phyloP scores from a whole-genome alignment of 2,113 vertebrate species.

The Electrona antarctica region DNA sequence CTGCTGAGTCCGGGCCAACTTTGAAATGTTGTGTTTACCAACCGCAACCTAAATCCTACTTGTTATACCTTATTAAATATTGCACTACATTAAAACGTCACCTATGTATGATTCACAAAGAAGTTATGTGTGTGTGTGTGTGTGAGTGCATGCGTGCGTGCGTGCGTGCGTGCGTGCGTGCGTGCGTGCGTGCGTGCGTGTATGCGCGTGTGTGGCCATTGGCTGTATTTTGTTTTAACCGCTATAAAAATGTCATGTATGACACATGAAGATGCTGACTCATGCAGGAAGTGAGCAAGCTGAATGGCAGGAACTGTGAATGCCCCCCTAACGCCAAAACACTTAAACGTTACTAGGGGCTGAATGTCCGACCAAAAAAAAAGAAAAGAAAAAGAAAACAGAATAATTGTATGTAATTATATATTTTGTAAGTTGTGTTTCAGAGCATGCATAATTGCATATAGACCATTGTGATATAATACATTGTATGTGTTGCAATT shows the following conservation, averaged over 20 bases:
- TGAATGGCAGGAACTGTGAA: constrained; percentile 7
- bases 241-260: constrained; percentile 19
- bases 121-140: background rate
- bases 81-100: too few species aligned
- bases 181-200: background rate
- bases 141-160: background rate
- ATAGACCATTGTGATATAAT: too few species aligned
- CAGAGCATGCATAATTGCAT: background rate
- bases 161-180: background rate
- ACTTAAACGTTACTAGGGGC: background rate
- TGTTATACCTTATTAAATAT: too few species aligned
- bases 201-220: background rate
- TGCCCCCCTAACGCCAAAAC: constrained; percentile 7
- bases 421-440: background rate
- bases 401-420: too few species aligned
- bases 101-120: too few species aligned
- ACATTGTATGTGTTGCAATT: too few species aligned
- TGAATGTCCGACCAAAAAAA: background rate
- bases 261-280: constrained; percentile 35
- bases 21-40: too few species aligned
- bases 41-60: too few species aligned
- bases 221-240: background rate
- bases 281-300: constrained; percentile 50
- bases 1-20: too few species aligned
- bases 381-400: background rate